Evolutionary conservation across 1,140 invertebrate genomes (phyloP), one percentile per base, ranked within the genome.

Genomic region (Zaprionus taronus): DNA sequence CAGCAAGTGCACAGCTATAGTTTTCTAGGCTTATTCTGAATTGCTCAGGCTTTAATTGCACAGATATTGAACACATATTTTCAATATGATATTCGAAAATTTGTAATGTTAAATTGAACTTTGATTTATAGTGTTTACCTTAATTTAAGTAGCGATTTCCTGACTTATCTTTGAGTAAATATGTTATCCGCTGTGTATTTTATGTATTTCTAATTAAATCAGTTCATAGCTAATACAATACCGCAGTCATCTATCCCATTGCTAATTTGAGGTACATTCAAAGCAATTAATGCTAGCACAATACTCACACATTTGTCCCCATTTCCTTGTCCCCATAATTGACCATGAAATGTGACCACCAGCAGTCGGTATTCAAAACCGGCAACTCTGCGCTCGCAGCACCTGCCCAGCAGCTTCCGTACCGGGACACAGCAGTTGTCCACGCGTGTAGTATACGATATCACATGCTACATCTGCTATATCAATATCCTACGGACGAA

Each of bases 401-500:
- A 44, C n/a, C 41, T 44, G 41, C 44, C 9, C 6, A 47, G n/a
- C 44, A 47, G 17, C 14, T 47, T 17, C 44, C 6, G 15, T 47
- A 2, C 17, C 4, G 15, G 12, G 14, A 14, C 14, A 15, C 36
- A 41, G 31, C 31, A 36, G 47, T 57, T 34, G 26, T 56, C 15
- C 17, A 65, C 70, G 38, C 38, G 5, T 41, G 38, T 41, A n/a
- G 57, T 51, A 51, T 58, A 58, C 36, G 60, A 70, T 51, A 75
- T 75, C 55, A 76, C 71, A 55, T 71, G 53, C 12, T 22, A 63
- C 67, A 64, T 47, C 44, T 80, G 83, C 58, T 70, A 89, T 89
- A 86, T 86, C 83, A 86, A 86, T 86, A 89, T 75, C 73, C 73
- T 24, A 72, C 41, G 63, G 69, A 57, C 58, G 72, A 90, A 85